Base-by-base conservation (phyloP, 2,797 vertebrate genomes). In the Cebuella pygmaea region DNA sequence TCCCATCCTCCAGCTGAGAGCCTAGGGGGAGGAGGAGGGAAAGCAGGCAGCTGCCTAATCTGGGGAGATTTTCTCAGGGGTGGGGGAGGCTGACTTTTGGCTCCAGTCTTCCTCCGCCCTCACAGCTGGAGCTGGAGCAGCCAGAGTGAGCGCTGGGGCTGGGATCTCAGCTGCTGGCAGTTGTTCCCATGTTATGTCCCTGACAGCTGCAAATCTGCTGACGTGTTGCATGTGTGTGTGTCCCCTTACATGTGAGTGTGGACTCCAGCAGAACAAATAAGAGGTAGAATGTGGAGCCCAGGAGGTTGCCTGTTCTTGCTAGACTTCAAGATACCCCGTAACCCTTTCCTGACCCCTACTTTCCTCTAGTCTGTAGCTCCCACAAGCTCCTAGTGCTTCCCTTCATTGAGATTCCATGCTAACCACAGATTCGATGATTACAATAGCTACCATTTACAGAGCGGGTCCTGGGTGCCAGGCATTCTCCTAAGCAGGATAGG, bases 131-230 rank as follows among this genome's bases (percentile, higher is more conserved):
- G 83, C 92, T 92, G 92, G 88, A 93, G 67, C 81, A 72, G 95
- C 81, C 44, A 50, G 82, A 88, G 85, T 8, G 24, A 78, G 88
- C 4, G 11, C 92, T 19, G 59, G 94, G 84, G 80, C 57, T 61
- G 83, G 24, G 72, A 84, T 64, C 93, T 97, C 98, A 97, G 97
- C 96, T 97, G 96, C 88, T 91, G 93, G 57, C 93, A 81, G 81
- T 74, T 96, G 94, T 96, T 96, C 85, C 67, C 52, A 0, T 92
- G 93, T 82, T 91, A 85, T 85, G 90, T 94, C 80, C 85, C 78
- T 30, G 70, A 97, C 97, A 97, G 98, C 98, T 97, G 98, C 98
- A 98, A 97, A 94, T 98, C 98, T 98, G 97, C 94, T 93, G 96
- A 81, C 26, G 24, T 70, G 79, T n/a, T 41, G 26, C 22, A 1